Conservation (phyloP, 2,888 invertebrate genomes). For the Microdon myrmicae region DNA sequence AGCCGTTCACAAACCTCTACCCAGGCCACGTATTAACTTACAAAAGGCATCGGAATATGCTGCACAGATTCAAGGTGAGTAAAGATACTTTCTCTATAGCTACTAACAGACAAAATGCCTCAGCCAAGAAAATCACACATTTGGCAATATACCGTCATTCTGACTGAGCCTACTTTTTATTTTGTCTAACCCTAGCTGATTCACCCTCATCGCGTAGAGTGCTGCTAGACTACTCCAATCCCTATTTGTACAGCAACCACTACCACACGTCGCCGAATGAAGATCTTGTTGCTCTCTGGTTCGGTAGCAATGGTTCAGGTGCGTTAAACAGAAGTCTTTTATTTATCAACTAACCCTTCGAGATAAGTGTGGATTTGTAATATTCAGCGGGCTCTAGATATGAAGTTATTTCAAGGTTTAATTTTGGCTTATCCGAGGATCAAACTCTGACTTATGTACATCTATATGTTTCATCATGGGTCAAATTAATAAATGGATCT, state of each 20-base stretch:
- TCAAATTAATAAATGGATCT: no score
- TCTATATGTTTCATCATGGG: no score
- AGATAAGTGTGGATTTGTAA: conserved; percentile 31
- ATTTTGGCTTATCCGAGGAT: no score
- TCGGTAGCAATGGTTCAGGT: conserved; percentile 75
- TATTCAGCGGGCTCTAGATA: background rate
- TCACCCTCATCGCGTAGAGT: conserved; percentile 67
- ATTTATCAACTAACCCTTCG: conserved; percentile 23
- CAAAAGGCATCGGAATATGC: conserved; percentile 67
- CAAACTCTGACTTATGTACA: no score
- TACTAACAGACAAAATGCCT: conserved; percentile 2
- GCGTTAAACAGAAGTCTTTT: conserved; percentile 59
- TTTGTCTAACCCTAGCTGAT: conserved; percentile 60
- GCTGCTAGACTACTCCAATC: conserved; percentile 66
- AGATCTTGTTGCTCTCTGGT: conserved; percentile 80
- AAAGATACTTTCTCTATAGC: background rate
- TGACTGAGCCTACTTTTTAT: conserved; percentile 11
- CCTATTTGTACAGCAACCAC: conserved; percentile 66
- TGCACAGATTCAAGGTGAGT: conserved; percentile 65
- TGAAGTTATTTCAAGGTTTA: no score
- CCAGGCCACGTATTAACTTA: conserved; percentile 64
- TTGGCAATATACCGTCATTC: background rate
- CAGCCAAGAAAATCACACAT: background rate
- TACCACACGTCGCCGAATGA: conserved; percentile 74
- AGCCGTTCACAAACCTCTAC: conserved; percentile 55